Conservation (phyloP, 1,140 invertebrate species). For the Sarcophaga peregrina region DNA sequence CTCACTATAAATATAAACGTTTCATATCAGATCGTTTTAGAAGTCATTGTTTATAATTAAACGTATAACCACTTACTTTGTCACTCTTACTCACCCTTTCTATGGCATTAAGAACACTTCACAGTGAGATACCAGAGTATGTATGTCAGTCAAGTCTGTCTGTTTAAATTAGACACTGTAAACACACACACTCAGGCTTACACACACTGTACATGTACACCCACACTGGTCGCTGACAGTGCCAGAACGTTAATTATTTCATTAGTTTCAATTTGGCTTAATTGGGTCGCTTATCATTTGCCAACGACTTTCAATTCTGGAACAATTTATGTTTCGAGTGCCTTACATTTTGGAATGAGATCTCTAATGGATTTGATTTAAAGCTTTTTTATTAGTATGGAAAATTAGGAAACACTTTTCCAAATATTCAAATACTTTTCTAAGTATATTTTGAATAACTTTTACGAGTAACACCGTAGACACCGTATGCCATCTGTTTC, state of each 20-base stretch:
- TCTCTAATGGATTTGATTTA: too few relatives aligned
- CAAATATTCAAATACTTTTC: too few relatives aligned
- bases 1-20: not conserved
- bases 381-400: too few relatives aligned
- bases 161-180: too few relatives aligned
- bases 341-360: too few relatives aligned
- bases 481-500: too few relatives aligned
- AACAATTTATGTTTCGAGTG: too few relatives aligned
- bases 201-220: not conserved
- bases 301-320: too few relatives aligned
- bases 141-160: not conserved
- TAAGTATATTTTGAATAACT: too few relatives aligned
- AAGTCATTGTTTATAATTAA: not conserved
- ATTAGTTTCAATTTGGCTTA: constrained; percentile 15
- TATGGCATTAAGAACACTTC: not conserved
- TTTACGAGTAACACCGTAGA: too few relatives aligned
- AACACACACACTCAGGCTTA: not conserved
- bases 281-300: constrained; percentile 5
- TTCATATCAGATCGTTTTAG: not conserved
- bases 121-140: not conserved
- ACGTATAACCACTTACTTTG: not conserved
- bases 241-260: constrained; percentile 8
- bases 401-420: too few relatives aligned
- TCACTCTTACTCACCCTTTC: not conserved
- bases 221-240: not conserved